phyloP scores from a whole-genome alignment of 1,140 invertebrate genomes.

The Harpegnathos saltator region DNA sequence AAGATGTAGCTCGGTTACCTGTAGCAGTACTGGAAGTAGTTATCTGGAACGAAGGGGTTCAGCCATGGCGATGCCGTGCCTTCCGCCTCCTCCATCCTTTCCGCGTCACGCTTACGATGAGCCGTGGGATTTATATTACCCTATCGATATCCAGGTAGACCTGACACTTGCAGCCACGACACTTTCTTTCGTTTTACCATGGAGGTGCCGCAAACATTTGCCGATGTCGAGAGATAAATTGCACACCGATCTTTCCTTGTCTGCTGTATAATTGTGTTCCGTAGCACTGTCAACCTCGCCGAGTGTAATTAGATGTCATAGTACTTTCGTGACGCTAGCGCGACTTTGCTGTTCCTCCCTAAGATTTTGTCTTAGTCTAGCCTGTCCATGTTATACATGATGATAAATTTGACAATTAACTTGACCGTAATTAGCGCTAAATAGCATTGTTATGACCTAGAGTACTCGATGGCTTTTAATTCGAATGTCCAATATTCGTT shows the following conservation, averaged over 20 bases:
- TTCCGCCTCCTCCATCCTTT: conserved; percentile 86
- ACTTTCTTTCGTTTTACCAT: too few relatives aligned
- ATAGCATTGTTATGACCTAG: background rate
- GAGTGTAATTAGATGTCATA: background rate
- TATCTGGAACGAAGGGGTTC: conserved; percentile 92
- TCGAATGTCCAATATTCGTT: background rate
- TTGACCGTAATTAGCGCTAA: background rate
- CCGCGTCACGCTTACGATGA: conserved; percentile 83
- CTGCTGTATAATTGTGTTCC: conserved; percentile 17
- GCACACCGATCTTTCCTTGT: background rate
- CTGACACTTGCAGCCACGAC: background rate
- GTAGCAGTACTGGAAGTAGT: conserved; percentile 92
- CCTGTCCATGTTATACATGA: background rate
- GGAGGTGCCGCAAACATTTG: background rate
- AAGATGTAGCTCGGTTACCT: conserved; percentile 92
- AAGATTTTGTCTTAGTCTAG: background rate
- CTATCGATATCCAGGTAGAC: conserved; percentile 89
- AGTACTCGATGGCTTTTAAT: too few relatives aligned
- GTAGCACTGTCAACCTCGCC: background rate
- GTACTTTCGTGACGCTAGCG: background rate
- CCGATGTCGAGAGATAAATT: background rate
- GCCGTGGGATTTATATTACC: conserved; percentile 89
- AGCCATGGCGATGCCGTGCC: conserved; percentile 90
- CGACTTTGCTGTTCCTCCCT: background rate
- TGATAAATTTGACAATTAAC: background rate